Percentiles rank a stretch among this genome's conserved stretches.
Evolutionary conservation across 2,113 vertebrate species (phyloP).

Genomic region (Steatornis caripensis): DNA sequence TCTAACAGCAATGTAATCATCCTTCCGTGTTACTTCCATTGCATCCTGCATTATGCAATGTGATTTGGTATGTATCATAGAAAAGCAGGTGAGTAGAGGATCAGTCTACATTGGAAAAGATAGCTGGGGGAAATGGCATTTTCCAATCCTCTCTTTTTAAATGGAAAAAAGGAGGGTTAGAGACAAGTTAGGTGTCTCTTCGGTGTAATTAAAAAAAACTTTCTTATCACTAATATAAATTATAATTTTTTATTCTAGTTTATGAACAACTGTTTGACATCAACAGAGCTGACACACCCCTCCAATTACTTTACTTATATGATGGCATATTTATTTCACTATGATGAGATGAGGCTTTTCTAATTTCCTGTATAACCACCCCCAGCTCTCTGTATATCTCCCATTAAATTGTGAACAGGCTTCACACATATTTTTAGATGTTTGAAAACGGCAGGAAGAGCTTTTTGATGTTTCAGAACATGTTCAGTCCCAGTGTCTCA

Average conservation of each 20-base stretch:
- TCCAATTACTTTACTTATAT: slow-evolving; percentile 65
- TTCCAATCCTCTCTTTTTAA: background rate
- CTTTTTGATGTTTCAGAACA: slow-evolving; percentile 74
- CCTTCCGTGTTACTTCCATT: background rate
- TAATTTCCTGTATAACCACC: slow-evolving; percentile 74
- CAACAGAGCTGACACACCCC: slow-evolving; percentile 63
- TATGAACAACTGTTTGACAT: slow-evolving; percentile 72
- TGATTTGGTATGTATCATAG: background rate
- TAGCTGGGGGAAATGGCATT: background rate
- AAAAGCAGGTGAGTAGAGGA: background rate
- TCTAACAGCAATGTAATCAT: background rate
- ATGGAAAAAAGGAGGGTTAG: background rate
- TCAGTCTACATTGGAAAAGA: background rate
- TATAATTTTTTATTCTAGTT: slow-evolving; percentile 63
- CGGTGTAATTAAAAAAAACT: slow-evolving; percentile 25
- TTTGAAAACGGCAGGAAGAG: slow-evolving; percentile 72
- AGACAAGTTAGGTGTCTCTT: background rate
- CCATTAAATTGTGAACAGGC: slow-evolving; percentile 76
- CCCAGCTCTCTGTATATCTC: slow-evolving; percentile 65
- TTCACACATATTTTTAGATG: slow-evolving; percentile 71
- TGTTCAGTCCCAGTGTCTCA: background rate
- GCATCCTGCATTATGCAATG: background rate
- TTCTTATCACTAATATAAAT: slow-evolving; percentile 54
- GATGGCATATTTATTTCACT: slow-evolving; percentile 69
- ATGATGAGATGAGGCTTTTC: slow-evolving; percentile 63